Percentiles rank a stretch among this genome's conserved stretches.
Evolutionary conservation across 2,113 vertebrate species (phyloP).

Genomic region (Fregetta grallaria): DNA sequence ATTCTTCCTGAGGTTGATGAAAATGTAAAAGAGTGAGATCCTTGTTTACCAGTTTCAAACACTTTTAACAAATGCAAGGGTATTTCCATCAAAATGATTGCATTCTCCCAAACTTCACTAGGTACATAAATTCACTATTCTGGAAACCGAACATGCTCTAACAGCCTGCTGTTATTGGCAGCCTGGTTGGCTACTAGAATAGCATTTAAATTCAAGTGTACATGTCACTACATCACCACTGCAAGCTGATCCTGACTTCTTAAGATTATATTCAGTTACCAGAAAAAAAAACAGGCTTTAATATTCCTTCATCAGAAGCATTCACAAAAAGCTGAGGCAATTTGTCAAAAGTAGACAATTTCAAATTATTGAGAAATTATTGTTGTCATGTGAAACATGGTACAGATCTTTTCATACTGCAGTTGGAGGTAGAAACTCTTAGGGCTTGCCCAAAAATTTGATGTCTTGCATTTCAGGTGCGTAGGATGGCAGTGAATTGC

Average conservation of each 20-base stretch:
- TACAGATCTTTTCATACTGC: neutral
- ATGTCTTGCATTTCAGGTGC: neutral
- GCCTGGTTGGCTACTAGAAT: neutral
- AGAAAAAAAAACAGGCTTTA: neutral
- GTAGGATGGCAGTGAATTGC: neutral
- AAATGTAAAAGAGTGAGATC: neutral
- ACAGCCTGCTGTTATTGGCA: neutral
- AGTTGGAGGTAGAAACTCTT: neutral
- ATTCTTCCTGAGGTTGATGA: neutral
- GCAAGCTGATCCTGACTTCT: neutral
- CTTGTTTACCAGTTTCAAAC: neutral
- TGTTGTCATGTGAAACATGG: neutral
- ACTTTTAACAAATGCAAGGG: neutral
- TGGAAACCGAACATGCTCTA: neutral
- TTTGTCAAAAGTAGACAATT: slow-evolving; percentile 17
- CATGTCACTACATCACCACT: neutral
- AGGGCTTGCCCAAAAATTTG: neutral
- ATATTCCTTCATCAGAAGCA: neutral
- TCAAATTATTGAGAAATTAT: neutral
- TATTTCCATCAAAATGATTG: neutral
- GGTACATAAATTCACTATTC: neutral
- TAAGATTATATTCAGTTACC: neutral
- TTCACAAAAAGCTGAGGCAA: neutral
- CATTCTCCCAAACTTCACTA: neutral
- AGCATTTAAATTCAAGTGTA: neutral